Base-by-base conservation (phyloP, 2,113 vertebrate species). In the Lagopus leucura region DNA sequence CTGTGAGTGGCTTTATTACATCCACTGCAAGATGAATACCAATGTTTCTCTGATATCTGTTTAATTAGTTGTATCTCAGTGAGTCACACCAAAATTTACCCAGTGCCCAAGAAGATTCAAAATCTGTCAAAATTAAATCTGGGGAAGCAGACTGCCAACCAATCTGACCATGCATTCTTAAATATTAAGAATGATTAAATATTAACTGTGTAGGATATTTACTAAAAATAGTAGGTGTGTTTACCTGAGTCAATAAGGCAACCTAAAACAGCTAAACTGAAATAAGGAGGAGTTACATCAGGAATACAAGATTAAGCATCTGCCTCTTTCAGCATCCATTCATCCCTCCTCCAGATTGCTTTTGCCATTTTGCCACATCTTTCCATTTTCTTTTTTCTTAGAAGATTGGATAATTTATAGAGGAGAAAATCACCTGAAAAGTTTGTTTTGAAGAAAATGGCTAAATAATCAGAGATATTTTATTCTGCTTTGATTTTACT, bases 71-170 rank as follows among this genome's bases (percentile, higher is more conserved):
- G 21, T 15, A 36, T 5, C n/a, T 47, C 21, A 19, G 2, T 3
- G 2, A 50, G 3, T 34, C 40, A 18, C 12, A 60, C 16, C 1
- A 24, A 34, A 76, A 6, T 8, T 72, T 48, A 5, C 2, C 13
- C 27, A 28, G 7, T 0, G 0, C 17, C 13, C 43, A 43, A 7
- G 0, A 5, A 64, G 5, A 30, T 8, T 67, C 3, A 0, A 38
- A 38, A 38, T 38, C 2, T 22, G 8, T 32, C 21, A 48, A 86
- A 91, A 66, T 34, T 30, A 38, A 60, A 40, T 36, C 32, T 19
- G 5, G 36, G 36, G 38, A 58, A 36, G 6, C 2, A 67, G 50
- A 43, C 6, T 61, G 17, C 2, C 2, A 6, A 4, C n/a, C 15
- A 87, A 43, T 34, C 24, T 58, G 43, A 75, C 45, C 27, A 42